These are phyloP conservation scores for Heteromormyrus szaboi DNA, from an alignment of 2,797 vertebrate genomes.

Conservation along the genomic window DNA sequence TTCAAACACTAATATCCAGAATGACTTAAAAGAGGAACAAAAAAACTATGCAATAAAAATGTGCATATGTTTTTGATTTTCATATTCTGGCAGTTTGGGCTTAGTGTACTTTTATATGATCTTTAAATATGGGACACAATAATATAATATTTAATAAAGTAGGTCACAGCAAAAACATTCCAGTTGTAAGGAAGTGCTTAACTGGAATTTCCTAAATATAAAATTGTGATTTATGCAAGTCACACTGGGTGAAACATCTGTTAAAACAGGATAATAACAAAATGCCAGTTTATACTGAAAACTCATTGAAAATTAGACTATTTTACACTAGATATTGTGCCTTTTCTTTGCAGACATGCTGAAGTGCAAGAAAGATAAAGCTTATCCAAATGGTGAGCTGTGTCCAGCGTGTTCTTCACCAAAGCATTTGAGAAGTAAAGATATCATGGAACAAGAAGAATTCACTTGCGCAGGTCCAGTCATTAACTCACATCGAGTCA, in stretches of 20 bases:
- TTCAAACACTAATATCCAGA: neutral
- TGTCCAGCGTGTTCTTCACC: slow-evolving; percentile 75
- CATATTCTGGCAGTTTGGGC: neutral
- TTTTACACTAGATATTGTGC: neutral
- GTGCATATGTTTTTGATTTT: neutral
- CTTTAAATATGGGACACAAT: neutral
- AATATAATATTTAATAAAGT: neutral
- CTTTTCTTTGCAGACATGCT: slow-evolving; percentile 62
- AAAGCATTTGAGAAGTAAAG: slow-evolving; percentile 50
- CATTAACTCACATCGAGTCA: slow-evolving; percentile 59
- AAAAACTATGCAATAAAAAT: neutral
- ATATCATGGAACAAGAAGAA: slow-evolving; percentile 59
- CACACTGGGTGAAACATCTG: neutral
- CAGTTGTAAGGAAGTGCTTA: neutral
- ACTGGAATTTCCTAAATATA: neutral
- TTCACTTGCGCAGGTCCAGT: slow-evolving; percentile 66
- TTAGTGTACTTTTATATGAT: neutral
- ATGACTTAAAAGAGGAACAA: neutral
- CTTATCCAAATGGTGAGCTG: slow-evolving; percentile 69
- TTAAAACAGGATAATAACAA: neutral
- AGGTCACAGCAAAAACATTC: neutral
- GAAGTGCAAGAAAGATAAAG: slow-evolving; percentile 86
- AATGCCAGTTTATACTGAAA: neutral
- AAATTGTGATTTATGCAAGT: slow-evolving; percentile 1
- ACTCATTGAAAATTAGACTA: neutral